A percentile compares a stretch with the other conserved stretches of the same genome.
These are phyloP conservation scores for Thamnophis sirtalis DNA, from an alignment of 2,113 vertebrate species.

Conservation along the genomic window DNA sequence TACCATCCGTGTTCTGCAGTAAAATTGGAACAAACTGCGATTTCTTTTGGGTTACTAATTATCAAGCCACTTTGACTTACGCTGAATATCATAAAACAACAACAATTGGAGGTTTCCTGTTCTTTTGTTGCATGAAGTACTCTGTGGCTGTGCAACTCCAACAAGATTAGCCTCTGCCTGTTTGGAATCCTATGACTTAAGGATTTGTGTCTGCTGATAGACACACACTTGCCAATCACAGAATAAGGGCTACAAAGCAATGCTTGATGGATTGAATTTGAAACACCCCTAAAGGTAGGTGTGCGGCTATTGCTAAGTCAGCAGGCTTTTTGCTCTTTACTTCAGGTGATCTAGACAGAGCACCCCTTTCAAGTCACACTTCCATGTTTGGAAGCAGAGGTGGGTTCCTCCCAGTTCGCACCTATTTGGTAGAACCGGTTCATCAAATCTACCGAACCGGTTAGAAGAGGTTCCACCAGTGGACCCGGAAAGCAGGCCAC, in stretches of 20 bases:
- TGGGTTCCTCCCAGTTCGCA: no score
- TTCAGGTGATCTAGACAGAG: background rate
- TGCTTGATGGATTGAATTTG: background rate
- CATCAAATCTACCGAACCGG: no score
- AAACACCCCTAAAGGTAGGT: background rate
- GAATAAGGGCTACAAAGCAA: background rate
- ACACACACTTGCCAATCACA: background rate
- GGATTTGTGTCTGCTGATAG: background rate
- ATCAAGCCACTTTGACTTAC: background rate
- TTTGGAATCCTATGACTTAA: background rate
- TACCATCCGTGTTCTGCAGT: background rate
- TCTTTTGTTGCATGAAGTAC: background rate
- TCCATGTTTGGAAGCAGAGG: background rate
- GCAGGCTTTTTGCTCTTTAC: background rate
- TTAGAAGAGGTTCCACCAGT: no score
- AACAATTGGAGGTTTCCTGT: background rate
- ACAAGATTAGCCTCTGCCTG: background rate
- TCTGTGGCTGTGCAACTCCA: background rate
- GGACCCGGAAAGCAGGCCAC: no score
- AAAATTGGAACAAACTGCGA: background rate
- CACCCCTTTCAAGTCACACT: background rate
- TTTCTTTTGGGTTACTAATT: background rate
- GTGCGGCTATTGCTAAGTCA: background rate
- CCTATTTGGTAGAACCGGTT: no score
- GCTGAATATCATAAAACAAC: background rate